Conservation (phyloP, 2,888 invertebrate species). For the Phasia obesa region DNA sequence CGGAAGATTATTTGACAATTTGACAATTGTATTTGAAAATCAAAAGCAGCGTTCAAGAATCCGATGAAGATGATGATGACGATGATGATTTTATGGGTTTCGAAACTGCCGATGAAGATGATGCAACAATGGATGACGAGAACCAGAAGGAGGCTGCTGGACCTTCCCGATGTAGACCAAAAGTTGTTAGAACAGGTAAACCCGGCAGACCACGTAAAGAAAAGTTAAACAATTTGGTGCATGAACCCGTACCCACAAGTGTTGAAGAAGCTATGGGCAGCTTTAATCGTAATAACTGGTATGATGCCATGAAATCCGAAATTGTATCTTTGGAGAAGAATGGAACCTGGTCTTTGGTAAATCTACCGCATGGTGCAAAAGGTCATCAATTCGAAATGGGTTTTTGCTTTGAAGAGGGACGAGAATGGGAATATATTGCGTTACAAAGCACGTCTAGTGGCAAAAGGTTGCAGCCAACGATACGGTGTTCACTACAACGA, state of each 20-base stretch:
- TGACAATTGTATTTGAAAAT: slow-evolving; percentile 17
- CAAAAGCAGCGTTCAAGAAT: background rate
- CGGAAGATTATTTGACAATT: background rate
- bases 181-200: background rate
- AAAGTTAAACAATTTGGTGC: background rate
- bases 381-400: background rate
- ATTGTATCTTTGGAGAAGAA: slow-evolving; percentile 8
- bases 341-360: slow-evolving; percentile 15
- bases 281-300: background rate
- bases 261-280: slow-evolving; percentile 10
- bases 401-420: too few species aligned
- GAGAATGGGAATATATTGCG: slow-evolving; percentile 15
- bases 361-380: background rate
- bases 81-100: too few species aligned
- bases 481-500: slow-evolving; percentile 26
- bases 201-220: slow-evolving; percentile 20
- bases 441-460: slow-evolving; percentile 22
- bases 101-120: too few species aligned
- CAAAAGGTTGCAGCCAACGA: slow-evolving; percentile 42
- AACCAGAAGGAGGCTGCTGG: too few species aligned
- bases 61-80: too few species aligned
- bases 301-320: slow-evolving; percentile 17
- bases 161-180: background rate
- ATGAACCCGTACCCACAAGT: background rate
- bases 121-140: too few species aligned